Base-by-base conservation (phyloP, 1,140 invertebrate genomes). In the Macrobrachium nipponense region DNA sequence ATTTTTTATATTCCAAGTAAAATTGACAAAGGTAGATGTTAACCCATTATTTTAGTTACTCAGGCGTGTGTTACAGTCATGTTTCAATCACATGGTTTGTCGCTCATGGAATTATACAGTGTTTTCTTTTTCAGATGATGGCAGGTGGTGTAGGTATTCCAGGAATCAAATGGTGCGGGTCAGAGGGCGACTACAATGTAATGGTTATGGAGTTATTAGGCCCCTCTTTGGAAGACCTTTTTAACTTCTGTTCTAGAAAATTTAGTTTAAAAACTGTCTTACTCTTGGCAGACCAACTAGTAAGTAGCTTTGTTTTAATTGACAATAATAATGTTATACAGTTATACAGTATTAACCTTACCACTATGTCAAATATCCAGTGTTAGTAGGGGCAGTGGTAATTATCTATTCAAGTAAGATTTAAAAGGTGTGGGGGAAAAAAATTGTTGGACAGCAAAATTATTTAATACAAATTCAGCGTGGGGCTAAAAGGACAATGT, bases 211-310 rank as follows among this genome's bases (percentile, higher is more conserved):
- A 99, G 91, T 93, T 99, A 68, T 92, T 99, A 27, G 98, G 98
- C 36, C 98, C 98, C 20, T 98, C 96, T 66, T 93, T 99, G 27
- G 98, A 99, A 93, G 98, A 99, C 92, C 93, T 99, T 23, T 99
- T 99, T 92, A 98, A 98, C 91, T 99, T 98, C 93, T 99, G 98
- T 91, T 95, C 96, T 58, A 94, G 98, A 88, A 95, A 97, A 90
- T 99, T 99, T 91, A 98, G 97, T 85, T 97, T 99, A 93, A 99
- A 99, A 93, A 99, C 98, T 89, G 97, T 99, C 75, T 93, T 99
- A 23, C 98, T 99, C 97, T 92, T 99, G 89, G 97, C 97, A 90
- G 98, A 99, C 91, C 98, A 98, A 92, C 96, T 97, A 95, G 95
- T 96, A 89, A 95, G 94, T 17, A 94, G 51, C 10, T n/a, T 51